Evolutionary conservation across 1,140 invertebrate species (phyloP), one percentile per base, ranked within the genome.

Genomic region (Stegodyphus mimosarum): DNA sequence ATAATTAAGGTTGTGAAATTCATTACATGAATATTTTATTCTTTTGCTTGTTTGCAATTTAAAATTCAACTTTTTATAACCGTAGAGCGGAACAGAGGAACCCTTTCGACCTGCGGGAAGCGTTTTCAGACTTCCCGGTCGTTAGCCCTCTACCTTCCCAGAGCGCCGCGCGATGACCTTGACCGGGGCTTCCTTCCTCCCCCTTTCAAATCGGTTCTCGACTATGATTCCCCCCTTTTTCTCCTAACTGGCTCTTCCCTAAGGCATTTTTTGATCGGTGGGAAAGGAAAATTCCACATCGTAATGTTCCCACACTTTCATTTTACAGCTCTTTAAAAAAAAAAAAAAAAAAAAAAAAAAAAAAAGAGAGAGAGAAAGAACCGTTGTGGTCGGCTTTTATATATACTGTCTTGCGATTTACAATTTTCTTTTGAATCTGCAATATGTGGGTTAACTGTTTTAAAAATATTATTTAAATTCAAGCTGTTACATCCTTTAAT

Each of bases 121-220:
- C 11, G 5, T 13, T 13, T 77, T 33, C 70, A 49, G 67, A 18
- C 70, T 50, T 73, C 79, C 48, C 79, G 79, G 79, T 83, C 80
- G 80, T 83, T 83, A 83, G 80, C 80, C 80, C 76, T 66, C 76
- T 78, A 53, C 76, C 71, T 83, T 83, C 80, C 80, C 80, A 53
- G 80, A 50, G 63, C 67, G 69, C 80, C 60, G 7, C 63, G 55
- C 80, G 55, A 71, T 83, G 67, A 83, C 80, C 80, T 83, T 83
- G 80, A 83, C 80, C 80, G 71, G 67, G 69, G 17, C 51, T 49
- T 51, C 48, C 66, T 52, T 33, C 52, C 70, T 69, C 71, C 71
- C 80, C 80, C 71, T 78, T 69, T 70, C 10, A 52, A 81, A 83
- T 73, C 80, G 80, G 70, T 74, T 52, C 71, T 48, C n/a, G 49